A percentile compares a stretch with the other conserved stretches of the same genome.
Conservation (phyloP, 2,888 invertebrate species). For the Trachelus iudaicus region DNA sequence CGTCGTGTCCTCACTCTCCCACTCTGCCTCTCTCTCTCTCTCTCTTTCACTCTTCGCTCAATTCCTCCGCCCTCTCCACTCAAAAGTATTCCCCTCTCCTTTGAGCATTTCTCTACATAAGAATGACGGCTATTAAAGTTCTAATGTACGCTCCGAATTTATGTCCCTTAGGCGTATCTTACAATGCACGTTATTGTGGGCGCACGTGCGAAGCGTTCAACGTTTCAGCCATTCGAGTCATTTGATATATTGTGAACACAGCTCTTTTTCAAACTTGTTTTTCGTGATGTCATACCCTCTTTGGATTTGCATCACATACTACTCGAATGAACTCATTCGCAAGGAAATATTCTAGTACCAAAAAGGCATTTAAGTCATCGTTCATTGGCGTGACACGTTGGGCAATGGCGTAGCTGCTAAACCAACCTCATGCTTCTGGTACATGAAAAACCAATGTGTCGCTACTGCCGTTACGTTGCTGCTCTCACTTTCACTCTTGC, state of each 20-base stretch:
- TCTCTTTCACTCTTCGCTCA: background rate
- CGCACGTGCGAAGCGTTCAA: background rate
- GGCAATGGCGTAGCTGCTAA: background rate
- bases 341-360: background rate
- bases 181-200: background rate
- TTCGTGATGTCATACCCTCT: background rate
- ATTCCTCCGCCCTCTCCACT: slow-evolving; percentile 10
- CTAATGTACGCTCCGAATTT: slow-evolving; percentile 6
- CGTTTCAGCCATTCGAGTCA: background rate
- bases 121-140: slow-evolving; percentile 26
- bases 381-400: background rate
- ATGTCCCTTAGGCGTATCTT: background rate
- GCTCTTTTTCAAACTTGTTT: background rate
- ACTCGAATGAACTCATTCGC: background rate
- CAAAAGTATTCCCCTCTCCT: slow-evolving; percentile 3
- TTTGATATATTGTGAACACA: background rate
- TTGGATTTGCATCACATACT: slow-evolving; percentile 1
- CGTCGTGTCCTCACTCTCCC: slow-evolving; percentile 34
- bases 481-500: background rate
- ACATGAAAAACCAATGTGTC: background rate
- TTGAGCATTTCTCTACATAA: slow-evolving; percentile 22
- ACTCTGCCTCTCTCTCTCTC: slow-evolving; percentile 20
- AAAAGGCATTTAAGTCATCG: background rate
- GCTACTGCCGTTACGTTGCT: background rate
- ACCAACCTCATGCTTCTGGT: background rate